Base-by-base conservation (phyloP, 2,113 vertebrate species). In the Forbesichthys agassizii region DNA sequence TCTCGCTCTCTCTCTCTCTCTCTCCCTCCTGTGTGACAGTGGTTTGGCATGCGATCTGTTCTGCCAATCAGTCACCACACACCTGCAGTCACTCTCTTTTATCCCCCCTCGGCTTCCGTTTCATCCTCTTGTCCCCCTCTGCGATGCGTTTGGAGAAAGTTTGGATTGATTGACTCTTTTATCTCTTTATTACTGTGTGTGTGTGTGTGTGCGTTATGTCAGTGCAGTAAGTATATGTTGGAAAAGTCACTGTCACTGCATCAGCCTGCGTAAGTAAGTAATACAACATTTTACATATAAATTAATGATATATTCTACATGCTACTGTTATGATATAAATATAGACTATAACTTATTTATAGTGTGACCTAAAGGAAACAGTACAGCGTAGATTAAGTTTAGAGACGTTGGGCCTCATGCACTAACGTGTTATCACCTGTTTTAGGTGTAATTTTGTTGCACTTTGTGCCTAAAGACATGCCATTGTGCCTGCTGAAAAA, bases 11-110 rank as follows among this genome's bases (percentile, higher is more conserved):
- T 18, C 55, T 20, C 13, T 7, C 49, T 52, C 49, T 52, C 49
- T 10, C 49, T 52, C 10, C n/a, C 66, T 48, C 59, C 2, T 65
- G 77, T 14, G 74, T 81, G 81, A 78, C 81, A 83, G 78, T 56
- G 57, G 74, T 73, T 80, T 88, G 84, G 85, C 83, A 86, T 64
- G 63, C 14, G 69, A 90, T 83, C 80, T 82, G 67, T 69, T 27
- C 82, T 87, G 85, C 80, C 88, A 86, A 55, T 88, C 88, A 83
- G 82, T 78, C 81, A 5, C 52, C n/a, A 52, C 52, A 53, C 5
- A n/a, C 52, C 4, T 53, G 11, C 52, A 53, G 13, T 14, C 52
- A 5, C n/a, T 4, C 52, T 36, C 47, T 63, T 12, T 11, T 0
- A 16, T 11, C 47, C 11, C 47, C 46, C 5, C n/a, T 18, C n/a